Evolutionary conservation across 2,797 vertebrate species (phyloP), one percentile per base, ranked within the genome.

Genomic region (Caiman crocodilus): DNA sequence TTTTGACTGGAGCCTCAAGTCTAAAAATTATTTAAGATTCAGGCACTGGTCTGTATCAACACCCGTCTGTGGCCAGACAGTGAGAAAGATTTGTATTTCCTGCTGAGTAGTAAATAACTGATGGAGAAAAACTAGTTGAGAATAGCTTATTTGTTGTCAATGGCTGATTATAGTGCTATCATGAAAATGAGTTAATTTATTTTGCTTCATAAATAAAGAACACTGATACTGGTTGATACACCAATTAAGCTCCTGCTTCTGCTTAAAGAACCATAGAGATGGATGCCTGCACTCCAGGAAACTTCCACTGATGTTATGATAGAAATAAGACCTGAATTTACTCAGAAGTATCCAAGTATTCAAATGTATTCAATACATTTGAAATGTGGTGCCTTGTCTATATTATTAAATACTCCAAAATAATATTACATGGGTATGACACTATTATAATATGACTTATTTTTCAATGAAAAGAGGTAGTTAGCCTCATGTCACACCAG

Each of bases 91-190:
- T 56, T 84, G 93, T 35, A 42, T 78, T 91, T 35, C 71, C 55
- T 81, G 42, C 81, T 82, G 35, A 81, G 35, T 61, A 2, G 0
- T 63, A n/a, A 26, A 1, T 14, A 56, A 50, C 61, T 82, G 67
- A 79, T 86, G 79, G 82, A 12, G 35, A 35, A 76, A 85, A 91
- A 86, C 85, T 32, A 11, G 56, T 87, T 75, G 12, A 32, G 82
- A 71, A 67, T 25, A 8, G 4, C 2, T 28, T 77, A 2, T 23
- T 60, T 79, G 77, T 21, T 87, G 74, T 15, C 26, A 61, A 23
- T 18, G n/a, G 28, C 59, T 56, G 77, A 69, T 75, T n/a, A 7
- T 14, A 60, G 76, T 4, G 79, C 28, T 32, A 67, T 74, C 8
- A 3, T 58, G 67, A 90, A 86, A 90, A 76, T 58, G 69, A 79